These are phyloP conservation scores for Penaeus vannamei DNA, from an alignment of 1,140 invertebrate species.

Conservation along the genomic window DNA sequence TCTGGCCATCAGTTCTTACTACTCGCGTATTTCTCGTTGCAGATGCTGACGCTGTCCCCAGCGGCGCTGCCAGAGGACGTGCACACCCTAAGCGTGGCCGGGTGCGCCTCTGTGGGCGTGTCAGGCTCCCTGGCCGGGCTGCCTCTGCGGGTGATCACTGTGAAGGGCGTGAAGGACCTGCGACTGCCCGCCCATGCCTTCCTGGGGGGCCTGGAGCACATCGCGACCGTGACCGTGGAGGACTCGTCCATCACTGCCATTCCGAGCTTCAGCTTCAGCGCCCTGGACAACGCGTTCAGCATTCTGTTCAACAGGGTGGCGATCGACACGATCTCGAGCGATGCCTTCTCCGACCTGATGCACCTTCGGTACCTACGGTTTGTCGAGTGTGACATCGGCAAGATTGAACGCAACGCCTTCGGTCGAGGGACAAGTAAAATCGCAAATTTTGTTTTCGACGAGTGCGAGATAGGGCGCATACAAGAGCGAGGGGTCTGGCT, in stretches of 20 bases:
- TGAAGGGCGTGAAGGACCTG: neutral
- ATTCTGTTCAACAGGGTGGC: conserved; percentile 14
- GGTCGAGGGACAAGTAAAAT: conserved; percentile 25
- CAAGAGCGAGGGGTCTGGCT: conserved; percentile 29
- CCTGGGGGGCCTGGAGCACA: neutral
- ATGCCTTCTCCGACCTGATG: conserved; percentile 32
- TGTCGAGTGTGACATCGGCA: neutral
- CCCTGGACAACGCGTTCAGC: neutral
- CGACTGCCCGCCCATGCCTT: neutral
- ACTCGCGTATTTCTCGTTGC: neutral
- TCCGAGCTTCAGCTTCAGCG: conserved; percentile 29
- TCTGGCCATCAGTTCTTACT: neutral
- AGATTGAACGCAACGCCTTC: conserved; percentile 33
- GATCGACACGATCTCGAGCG: conserved; percentile 11
- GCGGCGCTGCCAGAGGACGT: neutral
- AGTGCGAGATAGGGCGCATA: conserved; percentile 9
- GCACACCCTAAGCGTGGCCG: conserved; percentile 1
- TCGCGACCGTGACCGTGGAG: neutral
- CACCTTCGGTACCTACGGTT: conserved; percentile 14
- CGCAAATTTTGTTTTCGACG: conserved; percentile 13
- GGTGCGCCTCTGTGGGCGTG: neutral
- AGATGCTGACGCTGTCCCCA: conserved; percentile 9
- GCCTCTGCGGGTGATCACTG: conserved; percentile 1
- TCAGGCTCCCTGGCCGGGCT: neutral
- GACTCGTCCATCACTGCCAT: conserved; percentile 25